Base-by-base conservation (phyloP, 2,113 vertebrate species). In the Regulus satrapa region DNA sequence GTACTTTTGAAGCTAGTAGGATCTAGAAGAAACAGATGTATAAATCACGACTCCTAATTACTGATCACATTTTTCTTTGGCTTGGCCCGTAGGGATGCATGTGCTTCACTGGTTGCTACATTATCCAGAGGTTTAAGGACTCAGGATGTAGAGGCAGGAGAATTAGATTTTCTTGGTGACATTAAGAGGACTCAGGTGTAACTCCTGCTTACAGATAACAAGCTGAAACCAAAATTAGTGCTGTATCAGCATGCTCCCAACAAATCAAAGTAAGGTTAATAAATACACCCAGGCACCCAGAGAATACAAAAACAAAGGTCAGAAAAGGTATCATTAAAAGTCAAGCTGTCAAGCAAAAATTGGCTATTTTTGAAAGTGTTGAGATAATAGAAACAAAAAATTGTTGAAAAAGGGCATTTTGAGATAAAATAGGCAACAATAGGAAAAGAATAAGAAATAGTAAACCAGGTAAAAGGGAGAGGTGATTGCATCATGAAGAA, bases 21-120 rank as follows among this genome's bases (percentile, higher is more conserved):
- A 94, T 92, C 71, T 78, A 81, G 73, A 93, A 95, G 80, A 87
- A 95, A 73, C 73, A 95, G 89, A 94, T 51, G 8, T 85, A 94
- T 97, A 97, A 96, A 97, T 96, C 76, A 86, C 12, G 11, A 94
- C 64, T 90, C 48, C 46, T 88, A 93, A 94, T 93, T 97, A 77
- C 64, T 61, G 72, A 83, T 14, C 55, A 85, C 14, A 64, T 88
- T 84, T 95, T 95, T 84, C 41, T 38, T 73, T 28, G 93, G 32
- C 25, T 89, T 1, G 1, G 52, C 71, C 69, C 85, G 69, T 58
- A 75, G 46, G 91, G 96, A 94, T 80, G 64, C 31, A 51, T 80
- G 40, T 46, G 61, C 32, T 77, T 91, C 59, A 85, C 46, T 85
- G 52, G n/a, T 72, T 76, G 62, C 64, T 56, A 36, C 19, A 62